Evolutionary conservation across 2,797 vertebrate species (phyloP), one percentile per base, ranked within the genome.

Genomic region (Sternarchorhynchus goeldii): DNA sequence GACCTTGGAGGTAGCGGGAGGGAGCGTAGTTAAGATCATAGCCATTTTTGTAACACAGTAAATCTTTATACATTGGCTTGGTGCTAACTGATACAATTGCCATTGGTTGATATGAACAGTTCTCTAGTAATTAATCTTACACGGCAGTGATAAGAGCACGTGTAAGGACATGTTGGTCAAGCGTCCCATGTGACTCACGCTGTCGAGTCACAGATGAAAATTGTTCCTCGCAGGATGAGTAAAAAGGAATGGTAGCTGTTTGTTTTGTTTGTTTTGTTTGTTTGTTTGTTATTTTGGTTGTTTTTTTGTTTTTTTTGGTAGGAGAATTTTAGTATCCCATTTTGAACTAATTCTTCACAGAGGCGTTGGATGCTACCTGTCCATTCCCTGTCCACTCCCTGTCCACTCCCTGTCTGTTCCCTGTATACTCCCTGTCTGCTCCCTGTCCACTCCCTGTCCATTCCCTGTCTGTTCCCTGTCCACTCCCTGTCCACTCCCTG

Each of bases 321-420:
- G 64, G 59, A 80, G 64, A 6, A 12, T 34, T 72, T 81, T 71
- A 72, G 74, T 81, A 83, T 83, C 79, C 81, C 79, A 79, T 63
- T 53, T 71, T 79, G 81, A 77, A 79, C 83, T 71, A 72, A 79
- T 83, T 85, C 34, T 36, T 4, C 6, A 7, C 34, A 36, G 34
- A 36, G 2, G 6, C 6, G 34, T 7, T 36, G 34, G 34, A 36
- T 36, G 34, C 4, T 4, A 36, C 7, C 41, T 45, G 41, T 45
- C 2, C 41, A 8, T 2, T 45, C 41, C 41, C 10, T 45, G 8
- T 31, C 66, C 29, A 45, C 25, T 25, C 25, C 25, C 25, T 25
- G 25, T 25, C 25, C 25, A 25, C 25, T 25, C 25, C 25, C 0
- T 25, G 1, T 25, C 0, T 25, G 1, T 1, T 25, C 25, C 25